Base-by-base conservation (phyloP, 2,797 vertebrate genomes). In the Adrianichthys oophorus region DNA sequence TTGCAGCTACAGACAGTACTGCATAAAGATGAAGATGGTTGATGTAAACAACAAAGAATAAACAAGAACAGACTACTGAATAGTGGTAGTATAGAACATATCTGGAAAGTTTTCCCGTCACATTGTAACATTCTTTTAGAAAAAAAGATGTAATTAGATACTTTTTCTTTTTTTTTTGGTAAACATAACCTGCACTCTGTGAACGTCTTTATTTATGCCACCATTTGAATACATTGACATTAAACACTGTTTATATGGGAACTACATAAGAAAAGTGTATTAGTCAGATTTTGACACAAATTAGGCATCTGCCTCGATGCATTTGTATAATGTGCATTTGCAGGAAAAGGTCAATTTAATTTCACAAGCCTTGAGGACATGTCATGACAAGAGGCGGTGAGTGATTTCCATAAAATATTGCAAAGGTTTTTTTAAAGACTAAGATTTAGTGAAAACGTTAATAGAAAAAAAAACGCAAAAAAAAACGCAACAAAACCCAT, bases 151-250 rank as follows among this genome's bases (percentile, higher is more conserved):
- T 45, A 18, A 47, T 56, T 51, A 55, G 41, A 41, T 48, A 2
- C 19, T 21, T 21, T 21, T 21, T 63, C n/a, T 41, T 44, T 57
- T 26, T 37, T 47, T 48, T 48, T 41, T 5, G 3, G 15, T 16
- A 53, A 29, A 48, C 58, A 15, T 46, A 43, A 65, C 26, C 15
- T n/a, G 41, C 17, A 45, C 44, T 26, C n/a, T 7, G 23, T 43
- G 41, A 15, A 37, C 62, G n/a, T 55, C 24, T 56, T 43, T 66
- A 66, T 64, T 56, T 17, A 51, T 45, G 41, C 46, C 47, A 49
- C 58, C 15, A 62, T 79, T 69, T 80, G 66, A 86, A 81, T 77
- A 79, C 60, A 69, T 13, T 63, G 62, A 78, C 72, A 82, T 86
- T 75, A 79, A 70, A 57, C 63, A 8, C 41, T 52, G 62, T 52